Conservation (phyloP, 2,797 vertebrate genomes). For the Lagothrix lagotricha region DNA sequence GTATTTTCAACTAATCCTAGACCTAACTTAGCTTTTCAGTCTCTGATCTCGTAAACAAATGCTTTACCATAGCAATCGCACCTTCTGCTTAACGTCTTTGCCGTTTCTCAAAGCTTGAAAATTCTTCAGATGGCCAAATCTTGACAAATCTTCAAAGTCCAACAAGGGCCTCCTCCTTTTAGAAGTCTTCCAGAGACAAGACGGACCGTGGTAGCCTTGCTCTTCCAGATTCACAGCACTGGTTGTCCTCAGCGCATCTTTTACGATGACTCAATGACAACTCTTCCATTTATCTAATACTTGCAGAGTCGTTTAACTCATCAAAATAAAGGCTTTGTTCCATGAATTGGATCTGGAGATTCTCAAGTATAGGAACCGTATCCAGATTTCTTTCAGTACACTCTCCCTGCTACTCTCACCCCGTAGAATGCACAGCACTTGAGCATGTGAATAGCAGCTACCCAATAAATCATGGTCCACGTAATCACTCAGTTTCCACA, state of each 20-base stretch:
- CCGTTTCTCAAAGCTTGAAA: background rate
- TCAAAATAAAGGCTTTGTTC: background rate
- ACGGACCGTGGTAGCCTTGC: background rate
- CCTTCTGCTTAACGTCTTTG: background rate
- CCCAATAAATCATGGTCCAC: background rate
- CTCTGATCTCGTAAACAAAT: background rate
- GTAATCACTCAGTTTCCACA: background rate
- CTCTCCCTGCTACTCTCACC: background rate
- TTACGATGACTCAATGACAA: background rate
- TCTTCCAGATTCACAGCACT: background rate
- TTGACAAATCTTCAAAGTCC: background rate
- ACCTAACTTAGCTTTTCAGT: background rate
- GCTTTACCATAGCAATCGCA: background rate
- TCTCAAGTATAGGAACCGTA: background rate
- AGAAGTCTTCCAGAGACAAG: background rate
- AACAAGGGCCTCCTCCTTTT: background rate
- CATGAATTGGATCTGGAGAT: background rate
- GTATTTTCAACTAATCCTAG: background rate
- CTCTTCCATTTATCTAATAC: background rate
- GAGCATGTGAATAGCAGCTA: background rate
- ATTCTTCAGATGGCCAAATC: background rate
- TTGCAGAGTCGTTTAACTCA: background rate
- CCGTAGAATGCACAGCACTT: background rate
- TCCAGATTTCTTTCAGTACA: background rate
- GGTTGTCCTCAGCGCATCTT: background rate